phyloP scores from a whole-genome alignment of 2,113 vertebrate genomes.

The Elgaria multicarinata region DNA sequence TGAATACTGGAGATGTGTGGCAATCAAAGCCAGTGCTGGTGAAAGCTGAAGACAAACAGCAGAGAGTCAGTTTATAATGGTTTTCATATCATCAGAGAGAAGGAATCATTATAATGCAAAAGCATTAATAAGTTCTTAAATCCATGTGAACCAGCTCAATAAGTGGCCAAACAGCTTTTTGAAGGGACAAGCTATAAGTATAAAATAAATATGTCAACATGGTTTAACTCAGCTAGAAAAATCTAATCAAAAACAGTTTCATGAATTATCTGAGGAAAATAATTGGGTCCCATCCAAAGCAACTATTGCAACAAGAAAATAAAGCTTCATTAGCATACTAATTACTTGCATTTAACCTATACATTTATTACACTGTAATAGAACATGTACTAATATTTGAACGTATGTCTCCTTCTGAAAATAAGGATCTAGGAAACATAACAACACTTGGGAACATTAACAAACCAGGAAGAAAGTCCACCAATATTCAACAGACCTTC shows the following conservation, averaged over 20 bases:
- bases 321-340: background rate
- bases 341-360: background rate
- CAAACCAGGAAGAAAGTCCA: conserved; percentile 5
- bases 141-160: background rate
- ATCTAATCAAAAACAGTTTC: background rate
- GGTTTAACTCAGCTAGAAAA: background rate
- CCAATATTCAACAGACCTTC: conserved; percentile 81
- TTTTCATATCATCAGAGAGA: fast-evolving
- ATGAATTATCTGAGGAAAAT: background rate
- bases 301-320: background rate
- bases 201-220: background rate
- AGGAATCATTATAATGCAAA: background rate
- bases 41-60: conserved; percentile 76
- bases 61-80: conserved; percentile 10
- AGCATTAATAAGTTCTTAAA: background rate
- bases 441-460: background rate
- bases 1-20: conserved; percentile 89
- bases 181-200: background rate
- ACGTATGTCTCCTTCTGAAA: background rate
- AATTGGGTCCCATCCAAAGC: background rate
- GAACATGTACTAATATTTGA: background rate
- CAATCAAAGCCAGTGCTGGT: conserved; percentile 87
- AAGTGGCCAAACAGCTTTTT: background rate
- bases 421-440: background rate
- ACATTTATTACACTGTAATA: background rate